Evolutionary conservation across 2,113 vertebrate genomes (phyloP).

Genomic region (Rhinoptilus africanus): DNA sequence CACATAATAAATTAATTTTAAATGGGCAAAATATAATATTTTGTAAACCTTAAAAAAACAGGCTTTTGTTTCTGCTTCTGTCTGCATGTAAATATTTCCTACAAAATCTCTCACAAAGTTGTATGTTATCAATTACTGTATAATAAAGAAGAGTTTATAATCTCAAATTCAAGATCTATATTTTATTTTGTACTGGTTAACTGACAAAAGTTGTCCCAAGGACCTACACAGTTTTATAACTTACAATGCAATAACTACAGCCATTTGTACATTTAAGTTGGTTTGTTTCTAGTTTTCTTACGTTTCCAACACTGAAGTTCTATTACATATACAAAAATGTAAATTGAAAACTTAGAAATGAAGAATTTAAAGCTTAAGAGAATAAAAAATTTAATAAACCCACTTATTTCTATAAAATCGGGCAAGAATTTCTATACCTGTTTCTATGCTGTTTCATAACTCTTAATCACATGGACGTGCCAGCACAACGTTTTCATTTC

Average conservation of each 20-base stretch:
- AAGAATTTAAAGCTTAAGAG: conserved; percentile 37
- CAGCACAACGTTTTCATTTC: background rate
- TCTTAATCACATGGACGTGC: background rate
- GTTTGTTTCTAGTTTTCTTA: conserved; percentile 18
- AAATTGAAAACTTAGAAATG: conserved; percentile 19
- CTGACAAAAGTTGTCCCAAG: conserved; percentile 4
- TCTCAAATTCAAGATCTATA: background rate
- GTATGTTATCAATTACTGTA: background rate
- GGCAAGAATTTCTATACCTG: background rate
- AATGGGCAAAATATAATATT: background rate
- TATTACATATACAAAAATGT: conserved; percentile 24
- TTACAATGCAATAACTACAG: conserved; percentile 29
- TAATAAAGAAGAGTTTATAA: conserved; percentile 21
- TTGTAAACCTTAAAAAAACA: background rate
- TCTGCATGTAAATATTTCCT: conserved; percentile 3
- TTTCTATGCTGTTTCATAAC: background rate
- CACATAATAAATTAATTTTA: background rate
- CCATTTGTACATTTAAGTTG: conserved; percentile 14
- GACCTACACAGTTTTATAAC: conserved; percentile 21
- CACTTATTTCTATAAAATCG: conserved; percentile 31
- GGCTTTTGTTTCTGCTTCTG: background rate
- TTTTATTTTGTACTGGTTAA: conserved; percentile 35
- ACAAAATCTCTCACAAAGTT: conserved; percentile 19
- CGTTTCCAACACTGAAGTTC: background rate
- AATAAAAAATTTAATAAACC: conserved; percentile 31